Conservation (phyloP, 1,140 invertebrate species). For the Aphis gossypii region DNA sequence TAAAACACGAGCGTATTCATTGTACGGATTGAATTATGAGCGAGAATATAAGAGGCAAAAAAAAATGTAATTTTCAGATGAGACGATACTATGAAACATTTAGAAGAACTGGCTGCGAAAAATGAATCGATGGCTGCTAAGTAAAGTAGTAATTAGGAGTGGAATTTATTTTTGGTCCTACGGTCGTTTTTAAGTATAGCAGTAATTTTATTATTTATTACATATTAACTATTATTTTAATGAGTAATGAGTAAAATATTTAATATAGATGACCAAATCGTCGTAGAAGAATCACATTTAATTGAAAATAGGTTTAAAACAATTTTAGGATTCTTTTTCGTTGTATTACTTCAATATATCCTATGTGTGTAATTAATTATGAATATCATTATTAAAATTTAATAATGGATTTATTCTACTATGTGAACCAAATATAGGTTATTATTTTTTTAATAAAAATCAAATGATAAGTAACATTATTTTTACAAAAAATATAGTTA, state of each 20-base stretch:
- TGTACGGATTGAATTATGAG: background rate
- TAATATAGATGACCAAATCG: background rate
- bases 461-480: too few species aligned
- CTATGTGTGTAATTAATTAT: too few species aligned
- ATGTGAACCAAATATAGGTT: too few species aligned
- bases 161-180: background rate
- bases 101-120: background rate
- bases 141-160: too few species aligned
- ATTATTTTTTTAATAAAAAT: too few species aligned
- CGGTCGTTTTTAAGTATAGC: background rate
- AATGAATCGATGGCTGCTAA: background rate
- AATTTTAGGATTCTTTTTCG: too few species aligned
- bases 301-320: too few species aligned
- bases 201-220: background rate
- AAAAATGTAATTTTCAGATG: constrained; percentile 8
- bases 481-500: too few species aligned
- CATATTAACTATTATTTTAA: background rate
- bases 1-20: background rate
- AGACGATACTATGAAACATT: background rate
- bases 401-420: too few species aligned
- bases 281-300: background rate
- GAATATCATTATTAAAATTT: too few species aligned
- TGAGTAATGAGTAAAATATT: background rate
- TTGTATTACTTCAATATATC: too few species aligned
- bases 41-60: background rate